phyloP scores from a whole-genome alignment of 2,113 vertebrate genomes.

The Excalfactoria chinensis region DNA sequence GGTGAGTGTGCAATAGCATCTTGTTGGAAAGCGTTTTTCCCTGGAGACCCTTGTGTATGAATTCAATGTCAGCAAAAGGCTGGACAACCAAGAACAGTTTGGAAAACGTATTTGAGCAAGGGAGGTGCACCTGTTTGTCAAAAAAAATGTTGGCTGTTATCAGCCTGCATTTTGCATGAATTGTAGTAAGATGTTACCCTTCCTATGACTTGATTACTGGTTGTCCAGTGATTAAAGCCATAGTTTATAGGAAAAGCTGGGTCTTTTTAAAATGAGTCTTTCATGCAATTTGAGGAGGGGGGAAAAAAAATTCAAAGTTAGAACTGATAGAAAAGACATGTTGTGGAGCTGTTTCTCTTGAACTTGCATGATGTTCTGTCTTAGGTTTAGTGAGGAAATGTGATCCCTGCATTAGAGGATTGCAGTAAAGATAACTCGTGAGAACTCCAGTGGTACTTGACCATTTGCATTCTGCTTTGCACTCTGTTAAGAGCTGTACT shows the following conservation, averaged over 20 bases:
- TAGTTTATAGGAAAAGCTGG: not conserved
- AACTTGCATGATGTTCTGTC: not conserved
- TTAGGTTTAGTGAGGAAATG: accelerated
- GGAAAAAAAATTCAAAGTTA: not conserved
- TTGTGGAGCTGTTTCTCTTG: not conserved
- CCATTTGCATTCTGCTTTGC: not conserved
- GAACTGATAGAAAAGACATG: not conserved
- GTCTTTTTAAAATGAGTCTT: not conserved
- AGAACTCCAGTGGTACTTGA: not conserved
- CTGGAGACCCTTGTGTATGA: not conserved
- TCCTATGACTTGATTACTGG: not conserved
- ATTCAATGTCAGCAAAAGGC: not conserved
- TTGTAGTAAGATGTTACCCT: accelerated
- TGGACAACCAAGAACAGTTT: not conserved
- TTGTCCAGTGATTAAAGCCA: not conserved
- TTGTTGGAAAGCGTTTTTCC: not conserved
- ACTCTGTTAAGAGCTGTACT: not conserved
- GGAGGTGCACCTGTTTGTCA: not conserved
- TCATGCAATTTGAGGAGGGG: not conserved
- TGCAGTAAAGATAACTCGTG: not conserved
- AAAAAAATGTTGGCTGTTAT: not conserved
- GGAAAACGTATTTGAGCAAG: not conserved
- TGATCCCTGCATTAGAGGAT: not conserved
- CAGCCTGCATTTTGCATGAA: not conserved
- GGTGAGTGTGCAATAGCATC: not conserved